Percentiles rank a stretch among this genome's conserved stretches.
These are phyloP conservation scores for Nannoperca australis DNA, from an alignment of 2,797 vertebrate genomes.

Conservation along the genomic window DNA sequence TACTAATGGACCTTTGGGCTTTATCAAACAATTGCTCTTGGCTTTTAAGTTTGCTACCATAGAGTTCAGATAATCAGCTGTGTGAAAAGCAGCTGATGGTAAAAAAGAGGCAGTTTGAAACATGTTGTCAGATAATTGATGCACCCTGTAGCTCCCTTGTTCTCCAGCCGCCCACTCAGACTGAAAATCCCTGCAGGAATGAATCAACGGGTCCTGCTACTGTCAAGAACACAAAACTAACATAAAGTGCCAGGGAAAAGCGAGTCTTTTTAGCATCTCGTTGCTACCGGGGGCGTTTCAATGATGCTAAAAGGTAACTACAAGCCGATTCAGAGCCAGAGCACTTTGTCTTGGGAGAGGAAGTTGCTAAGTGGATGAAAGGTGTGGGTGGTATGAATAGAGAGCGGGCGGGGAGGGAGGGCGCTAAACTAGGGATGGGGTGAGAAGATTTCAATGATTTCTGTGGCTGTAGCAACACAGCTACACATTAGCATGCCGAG, in stretches of 20 bases:
- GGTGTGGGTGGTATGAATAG: slow-evolving; percentile 56
- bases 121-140: slow-evolving; percentile 82
- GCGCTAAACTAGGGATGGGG: slow-evolving; percentile 8
- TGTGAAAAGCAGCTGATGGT: slow-evolving; percentile 71
- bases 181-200: slow-evolving; percentile 69
- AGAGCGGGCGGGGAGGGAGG: slow-evolving; percentile 22
- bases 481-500: slow-evolving; percentile 66
- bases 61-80: slow-evolving; percentile 72
- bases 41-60: slow-evolving; percentile 49
- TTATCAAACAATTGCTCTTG: slow-evolving; percentile 68
- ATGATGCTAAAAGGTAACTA: slow-evolving; percentile 51
- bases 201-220: slow-evolving; percentile 68
- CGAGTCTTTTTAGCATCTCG: slow-evolving; percentile 49
- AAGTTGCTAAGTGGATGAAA: slow-evolving; percentile 63
- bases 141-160: slow-evolving; percentile 74
- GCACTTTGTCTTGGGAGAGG: slow-evolving; percentile 56
- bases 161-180: slow-evolving; percentile 74
- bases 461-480: slow-evolving; percentile 41
- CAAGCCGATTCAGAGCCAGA: slow-evolving; percentile 41
- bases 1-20: slow-evolving; percentile 65
- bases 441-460: slow-evolving; percentile 45
- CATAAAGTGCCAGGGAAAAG: slow-evolving; percentile 45
- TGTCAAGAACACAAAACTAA: slow-evolving; percentile 66
- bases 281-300: slow-evolving; percentile 46
- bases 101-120: slow-evolving; percentile 60